Conservation (phyloP, 2,888 invertebrate genomes). For the Anorthoa munda region DNA sequence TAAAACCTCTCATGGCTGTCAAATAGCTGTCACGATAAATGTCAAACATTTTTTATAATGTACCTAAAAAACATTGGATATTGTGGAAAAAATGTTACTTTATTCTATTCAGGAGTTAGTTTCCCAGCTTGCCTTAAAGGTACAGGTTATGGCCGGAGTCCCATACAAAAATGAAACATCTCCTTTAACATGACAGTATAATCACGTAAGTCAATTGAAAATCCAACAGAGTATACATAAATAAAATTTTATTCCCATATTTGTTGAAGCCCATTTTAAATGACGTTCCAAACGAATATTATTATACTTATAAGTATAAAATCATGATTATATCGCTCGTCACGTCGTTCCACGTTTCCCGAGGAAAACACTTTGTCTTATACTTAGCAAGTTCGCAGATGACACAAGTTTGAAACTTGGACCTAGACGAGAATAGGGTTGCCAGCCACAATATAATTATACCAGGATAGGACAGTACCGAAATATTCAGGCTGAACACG, state of each 20-base stretch:
- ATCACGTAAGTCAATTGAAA: too few relatives aligned
- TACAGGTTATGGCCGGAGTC: too few relatives aligned
- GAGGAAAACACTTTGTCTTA: conserved; percentile 37
- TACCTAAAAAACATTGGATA: too few relatives aligned
- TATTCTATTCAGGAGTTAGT: too few relatives aligned
- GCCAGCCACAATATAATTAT: conserved; percentile 13
- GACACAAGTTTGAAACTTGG: conserved; percentile 50
- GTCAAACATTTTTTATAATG: too few relatives aligned
- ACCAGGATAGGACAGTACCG: not conserved
- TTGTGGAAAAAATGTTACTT: too few relatives aligned
- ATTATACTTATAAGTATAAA: not conserved
- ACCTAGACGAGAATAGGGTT: conserved; percentile 9
- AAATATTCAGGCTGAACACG: not conserved
- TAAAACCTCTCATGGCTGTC: too few relatives aligned
- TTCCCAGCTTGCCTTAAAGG: too few relatives aligned
- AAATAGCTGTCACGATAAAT: too few relatives aligned
- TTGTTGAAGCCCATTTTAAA: not conserved
- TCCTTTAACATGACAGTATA: too few relatives aligned
- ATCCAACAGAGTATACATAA: not conserved
- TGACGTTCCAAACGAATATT: not conserved
- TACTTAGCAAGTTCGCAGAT: conserved; percentile 41
- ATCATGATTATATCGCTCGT: conserved; percentile 6
- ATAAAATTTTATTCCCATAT: not conserved
- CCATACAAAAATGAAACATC: too few relatives aligned
- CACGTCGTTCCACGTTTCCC: conserved; percentile 7